A percentile compares a stretch with the other conserved stretches of the same genome.
Evolutionary conservation across 2,113 vertebrate genomes (phyloP).

Genomic region (Pseudorasbora parva): DNA sequence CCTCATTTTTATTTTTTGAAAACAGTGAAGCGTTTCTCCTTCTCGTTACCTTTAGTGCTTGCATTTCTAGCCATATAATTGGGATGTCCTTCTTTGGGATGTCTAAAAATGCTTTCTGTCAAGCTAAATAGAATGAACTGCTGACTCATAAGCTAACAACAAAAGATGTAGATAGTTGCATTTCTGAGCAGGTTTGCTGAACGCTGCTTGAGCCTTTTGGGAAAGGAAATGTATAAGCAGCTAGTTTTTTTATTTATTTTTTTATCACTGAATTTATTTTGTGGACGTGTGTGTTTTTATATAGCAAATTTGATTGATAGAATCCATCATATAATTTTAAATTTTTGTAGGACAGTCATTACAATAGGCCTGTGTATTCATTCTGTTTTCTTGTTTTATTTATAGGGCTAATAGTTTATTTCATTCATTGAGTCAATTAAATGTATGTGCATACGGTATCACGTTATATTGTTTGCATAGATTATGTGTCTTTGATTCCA

Average conservation of each 20-base stretch:
- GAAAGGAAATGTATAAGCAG: neutral
- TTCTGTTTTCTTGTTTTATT: neutral
- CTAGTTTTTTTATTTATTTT: neutral
- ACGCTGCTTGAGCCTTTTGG: neutral
- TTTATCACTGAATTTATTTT: neutral
- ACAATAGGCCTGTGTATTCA: neutral
- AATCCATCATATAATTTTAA: neutral
- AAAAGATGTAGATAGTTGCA: neutral
- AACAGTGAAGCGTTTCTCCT: neutral
- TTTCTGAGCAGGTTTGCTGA: conserved; percentile 1
- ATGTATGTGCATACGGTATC: neutral
- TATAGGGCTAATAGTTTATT: neutral
- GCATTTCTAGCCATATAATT: neutral
- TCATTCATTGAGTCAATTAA: neutral
- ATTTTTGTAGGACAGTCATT: neutral
- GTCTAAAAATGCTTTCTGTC: conserved; percentile 23
- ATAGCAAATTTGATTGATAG: neutral
- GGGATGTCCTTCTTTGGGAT: neutral
- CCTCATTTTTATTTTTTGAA: neutral
- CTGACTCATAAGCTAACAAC: conserved; percentile 11
- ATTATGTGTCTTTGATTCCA: neutral
- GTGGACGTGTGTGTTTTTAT: neutral
- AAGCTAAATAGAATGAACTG: conserved; percentile 1
- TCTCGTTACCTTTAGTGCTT: neutral
- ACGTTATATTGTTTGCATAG: neutral